Evolutionary conservation across 1,140 invertebrate genomes (phyloP).

Genomic region (Cardiocondyla obscurior): DNA sequence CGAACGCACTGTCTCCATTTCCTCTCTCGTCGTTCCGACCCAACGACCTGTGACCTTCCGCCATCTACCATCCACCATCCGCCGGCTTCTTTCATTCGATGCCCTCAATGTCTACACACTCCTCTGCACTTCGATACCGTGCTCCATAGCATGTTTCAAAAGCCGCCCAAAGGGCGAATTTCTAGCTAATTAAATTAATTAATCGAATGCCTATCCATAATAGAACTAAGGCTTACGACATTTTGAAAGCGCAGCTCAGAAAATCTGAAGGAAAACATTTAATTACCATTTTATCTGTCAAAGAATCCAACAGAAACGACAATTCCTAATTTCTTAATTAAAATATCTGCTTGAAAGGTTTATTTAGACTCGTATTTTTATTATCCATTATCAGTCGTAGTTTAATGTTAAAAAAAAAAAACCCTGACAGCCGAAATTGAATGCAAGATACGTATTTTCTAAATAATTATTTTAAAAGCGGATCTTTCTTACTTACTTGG

Average conservation of each 20-base stretch:
- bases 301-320: not conserved
- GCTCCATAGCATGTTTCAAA: conserved; percentile 13
- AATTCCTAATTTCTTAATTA: not conserved
- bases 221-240: not conserved
- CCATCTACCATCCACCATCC: conserved; percentile 39
- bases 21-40: conserved; percentile 34
- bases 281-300: not conserved
- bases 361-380: not conserved
- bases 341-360: not conserved
- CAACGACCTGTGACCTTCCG: conserved; percentile 47
- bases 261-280: not conserved
- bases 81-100: conserved; percentile 49
- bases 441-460: too few relatives aligned
- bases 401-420: too few relatives aligned
- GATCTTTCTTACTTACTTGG: not conserved
- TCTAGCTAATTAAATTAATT: conserved; percentile 38
- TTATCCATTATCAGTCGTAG: not conserved
- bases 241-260: not conserved
- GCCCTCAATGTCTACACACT: conserved; percentile 33
- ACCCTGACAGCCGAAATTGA: too few relatives aligned
- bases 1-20: conserved; percentile 42
- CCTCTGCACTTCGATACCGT: conserved; percentile 32
- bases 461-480: too few relatives aligned
- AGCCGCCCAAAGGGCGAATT: not conserved
- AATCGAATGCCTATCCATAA: not conserved